phyloP scores from a whole-genome alignment of 2,113 vertebrate genomes.

The Neogobius melanostomus region DNA sequence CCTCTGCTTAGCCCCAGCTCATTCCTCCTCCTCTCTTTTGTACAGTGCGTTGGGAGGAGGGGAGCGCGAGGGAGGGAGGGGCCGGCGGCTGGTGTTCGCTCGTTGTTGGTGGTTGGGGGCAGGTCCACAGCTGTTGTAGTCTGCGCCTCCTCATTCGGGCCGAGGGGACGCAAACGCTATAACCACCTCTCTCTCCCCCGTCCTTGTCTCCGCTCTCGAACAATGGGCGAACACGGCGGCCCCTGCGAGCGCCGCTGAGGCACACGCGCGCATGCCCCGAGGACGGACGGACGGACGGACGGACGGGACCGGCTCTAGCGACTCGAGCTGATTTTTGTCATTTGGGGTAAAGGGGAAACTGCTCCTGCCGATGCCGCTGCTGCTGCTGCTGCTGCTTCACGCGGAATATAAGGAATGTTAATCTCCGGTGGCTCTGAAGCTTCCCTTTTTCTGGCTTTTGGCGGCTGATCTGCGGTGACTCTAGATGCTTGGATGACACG shows the following conservation, averaged over 20 bases:
- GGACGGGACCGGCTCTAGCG: no score
- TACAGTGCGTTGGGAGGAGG: conserved; percentile 35
- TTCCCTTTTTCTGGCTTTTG: background rate
- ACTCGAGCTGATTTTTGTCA: no score
- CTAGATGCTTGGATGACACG: conserved; percentile 64
- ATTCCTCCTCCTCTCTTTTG: background rate
- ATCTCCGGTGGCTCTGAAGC: conserved; percentile 27
- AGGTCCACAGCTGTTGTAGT: conserved; percentile 80
- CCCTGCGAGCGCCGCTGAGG: conserved; percentile 59
- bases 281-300: conserved; percentile 44
- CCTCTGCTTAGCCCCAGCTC: no score
- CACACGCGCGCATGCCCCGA: conserved; percentile 55
- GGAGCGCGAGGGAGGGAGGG: conserved; percentile 50
- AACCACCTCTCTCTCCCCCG: background rate
- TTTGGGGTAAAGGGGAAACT: no score
- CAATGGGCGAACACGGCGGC: conserved; percentile 76
- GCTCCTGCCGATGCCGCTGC: no score
- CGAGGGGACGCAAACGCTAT: no score
- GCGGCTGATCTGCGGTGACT: conserved; percentile 32
- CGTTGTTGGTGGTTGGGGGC: conserved; percentile 51
- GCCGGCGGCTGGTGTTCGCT: background rate
- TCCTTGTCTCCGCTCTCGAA: conserved; percentile 68
- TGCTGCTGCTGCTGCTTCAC: no score
- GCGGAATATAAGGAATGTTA: no score
- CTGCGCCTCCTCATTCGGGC: conserved; percentile 29